Conservation (phyloP, 2,888 invertebrate genomes). For the Parapristionchus giblindavisi region DNA sequence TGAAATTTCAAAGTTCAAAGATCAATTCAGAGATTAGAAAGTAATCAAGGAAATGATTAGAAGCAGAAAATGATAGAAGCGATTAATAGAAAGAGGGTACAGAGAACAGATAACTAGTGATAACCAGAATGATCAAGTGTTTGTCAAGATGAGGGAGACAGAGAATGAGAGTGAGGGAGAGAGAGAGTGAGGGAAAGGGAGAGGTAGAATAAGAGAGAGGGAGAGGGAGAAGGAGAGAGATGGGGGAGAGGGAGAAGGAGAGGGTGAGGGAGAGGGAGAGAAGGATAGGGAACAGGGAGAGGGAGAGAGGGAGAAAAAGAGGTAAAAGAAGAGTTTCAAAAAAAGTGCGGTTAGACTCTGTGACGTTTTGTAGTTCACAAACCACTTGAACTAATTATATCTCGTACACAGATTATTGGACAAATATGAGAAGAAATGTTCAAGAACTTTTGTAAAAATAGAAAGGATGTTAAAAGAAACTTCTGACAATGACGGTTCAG, state of each 20-base stretch:
- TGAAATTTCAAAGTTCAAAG: too few species aligned
- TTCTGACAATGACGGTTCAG: background rate
- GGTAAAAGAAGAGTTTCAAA: background rate
- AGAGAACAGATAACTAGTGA: background rate
- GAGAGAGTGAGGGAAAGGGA: background rate
- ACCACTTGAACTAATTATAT: too few species aligned
- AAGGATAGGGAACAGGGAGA: too few species aligned
- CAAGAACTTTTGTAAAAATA: background rate
- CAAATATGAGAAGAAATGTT: background rate
- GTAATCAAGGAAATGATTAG: background rate
- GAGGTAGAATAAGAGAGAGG: background rate
- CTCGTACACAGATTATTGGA: background rate
- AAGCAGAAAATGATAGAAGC: background rate
- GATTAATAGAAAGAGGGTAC: background rate
- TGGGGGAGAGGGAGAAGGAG: background rate
- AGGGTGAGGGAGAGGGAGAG: too few species aligned
- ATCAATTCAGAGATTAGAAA: too few species aligned
- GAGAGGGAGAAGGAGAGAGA: background rate
- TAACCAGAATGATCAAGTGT: background rate
- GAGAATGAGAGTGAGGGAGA: background rate
- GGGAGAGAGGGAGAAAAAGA: background rate
- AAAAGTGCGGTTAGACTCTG: background rate
- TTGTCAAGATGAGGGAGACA: background rate
- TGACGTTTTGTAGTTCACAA: too few species aligned
- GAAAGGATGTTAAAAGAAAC: background rate